Conservation (phyloP, 2,797 vertebrate species). For the Mormyrus hasselquistii region DNA sequence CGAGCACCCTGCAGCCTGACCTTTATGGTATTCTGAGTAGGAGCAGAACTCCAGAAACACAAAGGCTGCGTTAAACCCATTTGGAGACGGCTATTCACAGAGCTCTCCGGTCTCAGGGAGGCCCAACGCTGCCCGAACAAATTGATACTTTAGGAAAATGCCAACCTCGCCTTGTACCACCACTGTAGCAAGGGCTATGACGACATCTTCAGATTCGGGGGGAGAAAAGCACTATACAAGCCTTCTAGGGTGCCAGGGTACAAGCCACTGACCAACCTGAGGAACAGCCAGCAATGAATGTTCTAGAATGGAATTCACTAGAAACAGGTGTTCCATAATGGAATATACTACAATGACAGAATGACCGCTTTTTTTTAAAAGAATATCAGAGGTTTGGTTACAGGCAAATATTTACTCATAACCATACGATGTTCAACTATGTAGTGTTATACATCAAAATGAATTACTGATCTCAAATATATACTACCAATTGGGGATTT, state of each 20-base stretch:
- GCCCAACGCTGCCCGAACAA: neutral
- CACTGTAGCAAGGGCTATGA: neutral
- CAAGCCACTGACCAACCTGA: neutral
- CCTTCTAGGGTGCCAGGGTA: neutral
- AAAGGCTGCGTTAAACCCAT: constrained; percentile 5
- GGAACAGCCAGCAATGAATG: neutral
- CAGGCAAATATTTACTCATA: neutral
- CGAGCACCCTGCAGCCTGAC: neutral
- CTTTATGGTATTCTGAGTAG: constrained; percentile 1
- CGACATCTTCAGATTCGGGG: neutral
- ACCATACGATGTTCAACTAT: neutral
- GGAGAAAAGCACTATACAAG: neutral
- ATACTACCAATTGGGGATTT: neutral
- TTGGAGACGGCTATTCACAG: neutral
- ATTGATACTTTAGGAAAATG: constrained; percentile 8
- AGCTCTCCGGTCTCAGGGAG: neutral
- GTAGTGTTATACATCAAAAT: neutral
- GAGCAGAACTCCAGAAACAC: neutral
- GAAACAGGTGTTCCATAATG: neutral
- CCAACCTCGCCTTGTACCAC: neutral
- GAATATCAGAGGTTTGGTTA: neutral
- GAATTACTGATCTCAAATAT: neutral
- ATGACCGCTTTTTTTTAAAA: neutral
- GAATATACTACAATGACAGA: neutral
- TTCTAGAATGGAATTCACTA: neutral